phyloP scores from a whole-genome alignment of 2,113 vertebrate species.

The Ranitomeya imitator region DNA sequence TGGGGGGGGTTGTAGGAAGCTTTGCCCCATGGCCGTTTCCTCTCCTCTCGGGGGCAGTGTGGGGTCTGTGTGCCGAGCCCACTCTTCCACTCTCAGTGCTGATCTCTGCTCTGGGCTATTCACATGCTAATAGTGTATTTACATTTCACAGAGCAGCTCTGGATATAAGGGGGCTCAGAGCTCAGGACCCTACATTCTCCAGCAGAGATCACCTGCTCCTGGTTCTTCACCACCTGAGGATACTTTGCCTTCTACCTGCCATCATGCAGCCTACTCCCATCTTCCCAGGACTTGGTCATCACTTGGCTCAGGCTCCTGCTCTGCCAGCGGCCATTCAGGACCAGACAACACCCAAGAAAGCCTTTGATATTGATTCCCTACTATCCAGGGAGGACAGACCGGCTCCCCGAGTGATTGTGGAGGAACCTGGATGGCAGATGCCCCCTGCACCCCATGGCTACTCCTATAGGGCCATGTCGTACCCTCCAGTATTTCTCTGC shows the following conservation, averaged over 20 bases:
- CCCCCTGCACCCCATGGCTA: slow-evolving; percentile 10
- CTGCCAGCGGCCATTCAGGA: neutral
- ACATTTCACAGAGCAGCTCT: slow-evolving; percentile 17
- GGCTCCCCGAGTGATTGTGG: neutral
- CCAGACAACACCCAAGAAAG: slow-evolving; percentile 17
- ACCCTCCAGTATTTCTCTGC: neutral
- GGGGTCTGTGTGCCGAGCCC: slow-evolving; percentile 37
- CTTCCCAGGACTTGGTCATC: neutral
- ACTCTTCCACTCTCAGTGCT: neutral
- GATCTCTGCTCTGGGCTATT: slow-evolving; percentile 15
- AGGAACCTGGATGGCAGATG: slow-evolving; percentile 16
- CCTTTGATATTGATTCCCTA: slow-evolving; percentile 70
- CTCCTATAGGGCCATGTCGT: slow-evolving; percentile 30
- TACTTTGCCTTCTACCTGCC: neutral
- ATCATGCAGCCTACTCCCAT: neutral
- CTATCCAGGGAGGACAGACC: slow-evolving; percentile 57
- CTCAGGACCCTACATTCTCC: neutral
- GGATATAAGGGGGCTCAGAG: slow-evolving; percentile 7
- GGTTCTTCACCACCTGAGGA: neutral
- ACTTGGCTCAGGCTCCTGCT: neutral
- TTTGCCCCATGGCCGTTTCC: neutral
- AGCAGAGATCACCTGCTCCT: neutral
- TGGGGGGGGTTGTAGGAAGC: neutral
- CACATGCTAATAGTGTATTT: slow-evolving; percentile 40
- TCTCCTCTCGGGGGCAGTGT: slow-evolving; percentile 1